Evolutionary conservation across 2,888 invertebrate genomes (phyloP), one percentile per base, ranked within the genome.

Genomic region (Synanthedon formicaeformis): DNA sequence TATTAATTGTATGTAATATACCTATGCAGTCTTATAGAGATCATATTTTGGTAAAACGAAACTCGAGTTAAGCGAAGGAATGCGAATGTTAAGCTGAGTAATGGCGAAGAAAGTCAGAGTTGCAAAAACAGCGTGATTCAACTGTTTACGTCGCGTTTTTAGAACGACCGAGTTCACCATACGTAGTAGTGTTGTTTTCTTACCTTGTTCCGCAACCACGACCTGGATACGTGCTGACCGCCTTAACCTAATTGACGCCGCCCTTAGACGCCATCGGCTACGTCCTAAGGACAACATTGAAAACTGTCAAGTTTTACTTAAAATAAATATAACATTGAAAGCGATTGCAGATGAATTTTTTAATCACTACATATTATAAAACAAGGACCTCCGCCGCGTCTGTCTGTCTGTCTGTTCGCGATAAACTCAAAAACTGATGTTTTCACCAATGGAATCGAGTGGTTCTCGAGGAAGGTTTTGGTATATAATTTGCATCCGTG

Each of bases 201-300:
- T 79, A 82, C 84, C 84, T 84, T 69, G 78, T 76, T 75, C 73
- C 72, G 78, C 67, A 73, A 73, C 73, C 73, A 72, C 73, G 74
- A 71, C 74, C 67, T 67, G 72, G 71, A 75, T 71, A 69, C 66
- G 67, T 60, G 66, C 61, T 60, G 72, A 63, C 34, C 70, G 76
- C 75, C 73, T 77, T 78, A 74, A 76, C 77, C 80, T 76, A 81
- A 69, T 77, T 78, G 69, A 59, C 60, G 65, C 54, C 67, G 76
- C 71, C 78, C 74, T 78, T 78, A 75, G 56, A 63, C 65, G 66
- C 72, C 79, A 74, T 73, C 75, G 72, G 75, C 66, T 18, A 16
- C 16, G 13, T 49, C 12, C 49, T 49, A 49, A 23, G 49, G 23
- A 14, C 49, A 51, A 3, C 41, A 53, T 41, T 51, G 51, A 12